Evolutionary conservation across 1,140 invertebrate genomes (phyloP).

Genomic region (Drosophila punjabiensis): DNA sequence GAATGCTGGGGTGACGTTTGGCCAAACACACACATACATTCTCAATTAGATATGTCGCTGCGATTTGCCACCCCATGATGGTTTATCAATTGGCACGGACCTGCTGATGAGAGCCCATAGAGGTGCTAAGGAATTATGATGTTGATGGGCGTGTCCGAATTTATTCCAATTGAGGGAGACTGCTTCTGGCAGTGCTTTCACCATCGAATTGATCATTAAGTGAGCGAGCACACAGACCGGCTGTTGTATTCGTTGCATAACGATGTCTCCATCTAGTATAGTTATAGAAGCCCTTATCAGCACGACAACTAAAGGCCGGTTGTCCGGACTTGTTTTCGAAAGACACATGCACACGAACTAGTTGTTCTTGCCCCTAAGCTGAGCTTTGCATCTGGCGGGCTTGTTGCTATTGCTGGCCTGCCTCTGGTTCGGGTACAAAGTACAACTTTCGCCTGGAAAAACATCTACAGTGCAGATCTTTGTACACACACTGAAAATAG

Average conservation of each 20-base stretch:
- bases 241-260: constrained; percentile 37
- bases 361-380: constrained; percentile 50
- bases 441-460: constrained; percentile 44
- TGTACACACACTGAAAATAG: neutral
- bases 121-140: constrained; percentile 44
- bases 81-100: constrained; percentile 38
- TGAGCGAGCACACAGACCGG: constrained; percentile 5
- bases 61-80: constrained; percentile 1
- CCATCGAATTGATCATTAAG: constrained; percentile 1
- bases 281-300: constrained; percentile 54
- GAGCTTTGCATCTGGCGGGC: constrained; percentile 46
- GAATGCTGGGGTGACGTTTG: constrained; percentile 15
- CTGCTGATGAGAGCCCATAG: constrained; percentile 37
- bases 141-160: constrained; percentile 35
- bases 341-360: neutral
- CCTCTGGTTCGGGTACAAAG: constrained; percentile 53
- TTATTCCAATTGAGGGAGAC: neutral
- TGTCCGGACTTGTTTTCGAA: constrained; percentile 35
- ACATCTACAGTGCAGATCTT: constrained; percentile 3
- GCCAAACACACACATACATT: neutral
- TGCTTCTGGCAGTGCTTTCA: constrained; percentile 2
- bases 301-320: constrained; percentile 31
- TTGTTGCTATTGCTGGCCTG: constrained; percentile 16
- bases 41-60: neutral
- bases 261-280: constrained; percentile 7